These are phyloP conservation scores for Calephelis perditalis DNA, from an alignment of 2,888 invertebrate genomes.

Conservation along the genomic window DNA sequence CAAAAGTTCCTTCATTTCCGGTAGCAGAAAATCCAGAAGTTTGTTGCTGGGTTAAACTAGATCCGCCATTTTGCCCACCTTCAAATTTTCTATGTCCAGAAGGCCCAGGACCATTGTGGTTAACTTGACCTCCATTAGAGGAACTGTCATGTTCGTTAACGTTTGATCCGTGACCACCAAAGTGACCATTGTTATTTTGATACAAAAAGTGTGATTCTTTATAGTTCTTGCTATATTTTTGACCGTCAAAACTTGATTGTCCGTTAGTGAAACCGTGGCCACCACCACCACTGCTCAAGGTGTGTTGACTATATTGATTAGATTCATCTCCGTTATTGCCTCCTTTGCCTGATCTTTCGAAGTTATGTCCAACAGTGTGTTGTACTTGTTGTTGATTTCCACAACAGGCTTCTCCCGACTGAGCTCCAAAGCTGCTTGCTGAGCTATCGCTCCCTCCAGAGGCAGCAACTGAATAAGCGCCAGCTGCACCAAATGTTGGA, in stretches of 20 bases:
- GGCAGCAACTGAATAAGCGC: constrained; percentile 34
- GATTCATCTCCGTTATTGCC: constrained; percentile 6
- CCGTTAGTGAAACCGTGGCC: neutral
- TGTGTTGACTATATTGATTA: constrained; percentile 11
- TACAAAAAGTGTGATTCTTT: constrained; percentile 39
- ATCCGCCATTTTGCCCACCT: neutral
- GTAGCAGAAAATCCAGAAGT: neutral
- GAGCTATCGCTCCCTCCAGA: constrained; percentile 18
- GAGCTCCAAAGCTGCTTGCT: constrained; percentile 19
- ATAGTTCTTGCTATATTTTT: constrained; percentile 27
- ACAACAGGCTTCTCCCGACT: constrained; percentile 20
- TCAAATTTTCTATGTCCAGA: neutral
- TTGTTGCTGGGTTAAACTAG: constrained; percentile 2
- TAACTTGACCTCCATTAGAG: neutral
- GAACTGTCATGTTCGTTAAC: neutral
- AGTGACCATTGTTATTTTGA: constrained; percentile 32
- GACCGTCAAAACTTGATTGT: constrained; percentile 2
- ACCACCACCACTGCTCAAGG: neutral
- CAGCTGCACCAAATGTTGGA: constrained; percentile 39
- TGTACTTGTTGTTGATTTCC: constrained; percentile 14
- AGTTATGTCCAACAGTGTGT: neutral
- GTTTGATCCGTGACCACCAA: constrained; percentile 21
- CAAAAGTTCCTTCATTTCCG: neutral
- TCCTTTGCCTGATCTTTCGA: constrained; percentile 17
- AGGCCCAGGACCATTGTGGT: neutral